phyloP scores from a whole-genome alignment of 2,113 vertebrate genomes.

The Epinephelus cyanopodus region DNA sequence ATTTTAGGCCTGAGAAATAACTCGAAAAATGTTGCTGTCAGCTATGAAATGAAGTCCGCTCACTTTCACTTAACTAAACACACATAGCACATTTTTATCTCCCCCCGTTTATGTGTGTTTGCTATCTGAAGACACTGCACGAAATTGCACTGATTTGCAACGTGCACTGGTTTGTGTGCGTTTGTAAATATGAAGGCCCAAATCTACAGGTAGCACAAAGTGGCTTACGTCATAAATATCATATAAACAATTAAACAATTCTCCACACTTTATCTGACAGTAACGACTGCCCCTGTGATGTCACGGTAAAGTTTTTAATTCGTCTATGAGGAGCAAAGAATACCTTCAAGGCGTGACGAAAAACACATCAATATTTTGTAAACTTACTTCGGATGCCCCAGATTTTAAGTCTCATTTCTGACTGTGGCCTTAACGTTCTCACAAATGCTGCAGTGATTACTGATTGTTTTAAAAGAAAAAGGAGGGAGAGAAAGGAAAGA shows the following conservation, averaged over 20 bases:
- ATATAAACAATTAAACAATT: constrained; percentile 19
- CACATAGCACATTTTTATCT: constrained; percentile 16
- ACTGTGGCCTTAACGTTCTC: not conserved
- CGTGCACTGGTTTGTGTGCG: not conserved
- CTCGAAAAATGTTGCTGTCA: constrained; percentile 29
- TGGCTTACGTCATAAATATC: not conserved
- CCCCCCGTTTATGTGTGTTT: not conserved
- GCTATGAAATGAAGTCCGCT: constrained; percentile 42
- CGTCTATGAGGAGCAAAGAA: not conserved
- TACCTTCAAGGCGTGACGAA: not conserved
- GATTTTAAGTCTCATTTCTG: not conserved
- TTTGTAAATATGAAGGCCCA: constrained; percentile 22
- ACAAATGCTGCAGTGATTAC: not conserved
- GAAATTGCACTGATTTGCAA: not conserved
- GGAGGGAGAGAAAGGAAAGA: not conserved
- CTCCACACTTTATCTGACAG: not conserved
- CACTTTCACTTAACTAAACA: constrained; percentile 31
- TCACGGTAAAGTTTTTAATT: not conserved
- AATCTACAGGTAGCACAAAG: constrained; percentile 12
- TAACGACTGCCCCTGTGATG: not conserved
- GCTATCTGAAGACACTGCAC: not conserved
- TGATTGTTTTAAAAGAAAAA: constrained; percentile 7
- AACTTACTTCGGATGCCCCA: not conserved
- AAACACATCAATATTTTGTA: not conserved
- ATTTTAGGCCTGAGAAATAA: constrained; percentile 52